A percentile compares a stretch with the other conserved stretches of the same genome.
These are phyloP conservation scores for Echiichthys vipera DNA, from an alignment of 2,797 vertebrate genomes.

Conservation along the genomic window DNA sequence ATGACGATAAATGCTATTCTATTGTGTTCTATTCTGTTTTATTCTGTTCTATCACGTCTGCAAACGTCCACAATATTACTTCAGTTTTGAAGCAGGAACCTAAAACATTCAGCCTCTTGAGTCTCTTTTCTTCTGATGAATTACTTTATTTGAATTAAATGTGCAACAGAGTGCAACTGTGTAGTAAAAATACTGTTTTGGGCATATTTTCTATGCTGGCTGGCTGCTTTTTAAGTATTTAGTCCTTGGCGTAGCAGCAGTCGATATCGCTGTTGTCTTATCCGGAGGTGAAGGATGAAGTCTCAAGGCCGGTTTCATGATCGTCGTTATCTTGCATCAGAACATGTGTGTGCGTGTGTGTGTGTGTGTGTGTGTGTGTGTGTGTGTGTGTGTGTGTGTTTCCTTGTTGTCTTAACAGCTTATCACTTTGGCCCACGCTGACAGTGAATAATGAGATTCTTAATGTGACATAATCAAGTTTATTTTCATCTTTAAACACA, in stretches of 20 bases:
- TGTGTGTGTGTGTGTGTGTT: not conserved
- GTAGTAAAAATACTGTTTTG: not conserved
- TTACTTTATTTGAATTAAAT: not conserved
- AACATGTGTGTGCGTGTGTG: not conserved
- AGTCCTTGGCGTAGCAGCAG: conserved; percentile 24
- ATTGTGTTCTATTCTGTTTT: too few species aligned
- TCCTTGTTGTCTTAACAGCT: not conserved
- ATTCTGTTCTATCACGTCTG: too few species aligned
- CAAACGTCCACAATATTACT: too few species aligned
- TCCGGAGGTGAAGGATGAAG: conserved; percentile 56
- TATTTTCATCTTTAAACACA: conserved; percentile 14
- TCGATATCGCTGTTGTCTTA: conserved; percentile 35
- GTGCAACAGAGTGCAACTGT: too few species aligned
- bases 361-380: not conserved
- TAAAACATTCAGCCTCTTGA: not conserved
- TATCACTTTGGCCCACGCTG: not conserved
- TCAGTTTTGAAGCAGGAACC: not conserved
- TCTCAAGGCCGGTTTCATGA: conserved; percentile 49
- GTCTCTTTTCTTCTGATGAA: not conserved
- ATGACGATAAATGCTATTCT: too few species aligned
- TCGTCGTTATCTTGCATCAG: conserved; percentile 14
- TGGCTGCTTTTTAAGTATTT: conserved; percentile 1
- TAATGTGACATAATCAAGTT: not conserved
- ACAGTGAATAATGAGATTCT: not conserved
- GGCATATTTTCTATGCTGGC: not conserved